Percentiles rank a stretch among this genome's conserved stretches.
These are phyloP conservation scores for Indri indri DNA, from an alignment of 2,113 vertebrate genomes.

Conservation along the genomic window DNA sequence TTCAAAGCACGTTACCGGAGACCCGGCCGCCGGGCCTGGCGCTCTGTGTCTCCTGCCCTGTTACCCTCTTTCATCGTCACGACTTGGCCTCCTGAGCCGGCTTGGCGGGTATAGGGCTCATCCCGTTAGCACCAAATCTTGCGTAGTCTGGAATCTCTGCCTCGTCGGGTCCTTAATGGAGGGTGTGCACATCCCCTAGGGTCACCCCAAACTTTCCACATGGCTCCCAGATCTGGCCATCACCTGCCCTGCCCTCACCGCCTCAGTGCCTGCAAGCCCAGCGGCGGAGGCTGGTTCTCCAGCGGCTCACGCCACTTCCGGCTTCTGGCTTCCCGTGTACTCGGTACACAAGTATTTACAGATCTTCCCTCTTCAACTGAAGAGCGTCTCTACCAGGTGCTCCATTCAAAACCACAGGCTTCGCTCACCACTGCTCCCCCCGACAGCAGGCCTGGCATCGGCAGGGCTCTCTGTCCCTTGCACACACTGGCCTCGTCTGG, in stretches of 20 bases:
- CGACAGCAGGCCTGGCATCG: rapidly evolving
- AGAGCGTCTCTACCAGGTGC: rapidly evolving
- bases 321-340: rapidly evolving
- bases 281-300: background rate
- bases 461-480: background rate
- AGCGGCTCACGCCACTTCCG: rapidly evolving
- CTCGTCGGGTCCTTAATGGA: rapidly evolving
- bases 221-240: background rate
- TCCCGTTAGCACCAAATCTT: rapidly evolving
- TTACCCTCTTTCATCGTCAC: rapidly evolving
- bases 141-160: rapidly evolving
- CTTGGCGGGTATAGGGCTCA: background rate
- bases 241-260: too few species aligned
- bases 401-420: rapidly evolving
- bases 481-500: rapidly evolving
- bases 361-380: rapidly evolving
- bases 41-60: rapidly evolving
- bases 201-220: background rate
- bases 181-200: rapidly evolving
- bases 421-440: rapidly evolving
- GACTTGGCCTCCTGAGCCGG: background rate
- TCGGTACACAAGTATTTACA: rapidly evolving
- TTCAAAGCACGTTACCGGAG: rapidly evolving
- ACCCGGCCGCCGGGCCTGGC: rapidly evolving
- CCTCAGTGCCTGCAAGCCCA: rapidly evolving